These are phyloP conservation scores for Parapsyche elsis DNA, from an alignment of 1,140 invertebrate species.

Conservation along the genomic window DNA sequence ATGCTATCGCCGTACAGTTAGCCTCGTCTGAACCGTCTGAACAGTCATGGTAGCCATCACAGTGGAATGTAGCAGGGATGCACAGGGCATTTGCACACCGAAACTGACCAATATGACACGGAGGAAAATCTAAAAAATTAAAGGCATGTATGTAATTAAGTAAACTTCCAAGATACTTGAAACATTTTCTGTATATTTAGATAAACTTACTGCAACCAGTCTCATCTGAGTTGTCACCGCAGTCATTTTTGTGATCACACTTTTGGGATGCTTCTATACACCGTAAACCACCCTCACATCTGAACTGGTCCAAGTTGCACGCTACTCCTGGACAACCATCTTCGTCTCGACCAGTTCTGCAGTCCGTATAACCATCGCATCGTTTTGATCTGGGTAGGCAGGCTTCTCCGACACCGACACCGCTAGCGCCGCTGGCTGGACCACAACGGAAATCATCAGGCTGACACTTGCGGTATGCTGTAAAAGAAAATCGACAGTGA, in stretches of 20 bases:
- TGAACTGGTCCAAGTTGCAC: conserved; percentile 89
- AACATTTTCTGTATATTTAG: neutral
- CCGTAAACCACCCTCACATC: conserved; percentile 83
- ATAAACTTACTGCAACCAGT: conserved; percentile 80
- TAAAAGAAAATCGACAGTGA: conserved; percentile 51
- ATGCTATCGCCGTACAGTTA: conserved; percentile 89
- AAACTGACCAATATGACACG: conserved; percentile 92
- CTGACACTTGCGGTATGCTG: conserved; percentile 89
- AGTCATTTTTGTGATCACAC: conserved; percentile 91
- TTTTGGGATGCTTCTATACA: conserved; percentile 85
- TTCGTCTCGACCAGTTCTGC: conserved; percentile 88
- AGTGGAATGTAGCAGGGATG: conserved; percentile 85
- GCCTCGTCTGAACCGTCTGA: conserved; percentile 89
- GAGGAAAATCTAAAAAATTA: conserved; percentile 79
- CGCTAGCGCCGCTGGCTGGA: conserved; percentile 58
- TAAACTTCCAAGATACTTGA: neutral
- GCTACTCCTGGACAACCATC: conserved; percentile 78
- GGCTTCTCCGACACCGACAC: conserved; percentile 70
- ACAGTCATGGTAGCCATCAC: conserved; percentile 87
- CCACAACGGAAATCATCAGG: conserved; percentile 85
- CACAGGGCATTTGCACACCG: conserved; percentile 93
- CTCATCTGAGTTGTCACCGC: conserved; percentile 91
- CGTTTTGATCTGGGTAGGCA: conserved; percentile 88
- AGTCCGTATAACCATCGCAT: conserved; percentile 86
- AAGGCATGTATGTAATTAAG: conserved; percentile 1